These are phyloP conservation scores for Scolopax rusticola DNA, from an alignment of 2,797 vertebrate species.

Conservation along the genomic window DNA sequence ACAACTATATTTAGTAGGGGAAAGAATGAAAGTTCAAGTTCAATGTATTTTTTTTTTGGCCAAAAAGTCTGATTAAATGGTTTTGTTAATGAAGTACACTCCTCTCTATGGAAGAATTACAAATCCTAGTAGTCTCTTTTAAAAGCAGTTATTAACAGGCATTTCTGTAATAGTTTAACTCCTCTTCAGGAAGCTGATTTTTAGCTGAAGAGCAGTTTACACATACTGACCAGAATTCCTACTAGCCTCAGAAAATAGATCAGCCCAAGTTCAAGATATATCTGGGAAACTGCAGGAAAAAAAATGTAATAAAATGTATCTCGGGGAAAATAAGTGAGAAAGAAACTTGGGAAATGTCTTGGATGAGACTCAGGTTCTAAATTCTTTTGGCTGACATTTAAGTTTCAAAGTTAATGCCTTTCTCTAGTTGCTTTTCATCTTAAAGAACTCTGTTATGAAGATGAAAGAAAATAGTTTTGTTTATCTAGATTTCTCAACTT, in stretches of 20 bases:
- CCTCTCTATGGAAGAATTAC: conserved; percentile 29
- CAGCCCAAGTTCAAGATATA: not conserved
- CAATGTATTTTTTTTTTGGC: not conserved
- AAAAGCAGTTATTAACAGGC: not conserved
- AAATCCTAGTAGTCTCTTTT: conserved; percentile 27
- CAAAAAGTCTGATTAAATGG: conserved; percentile 19
- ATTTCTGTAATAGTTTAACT: not conserved
- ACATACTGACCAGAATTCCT: not conserved
- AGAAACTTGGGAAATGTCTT: conserved; percentile 35
- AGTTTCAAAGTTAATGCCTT: conserved; percentile 56
- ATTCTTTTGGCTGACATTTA: conserved; percentile 60
- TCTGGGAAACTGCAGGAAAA: not conserved
- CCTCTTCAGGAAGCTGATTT: not conserved
- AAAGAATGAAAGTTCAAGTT: conserved; percentile 5
- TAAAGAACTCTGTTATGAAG: conserved; percentile 30
- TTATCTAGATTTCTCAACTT: conserved; percentile 47
- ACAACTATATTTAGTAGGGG: not conserved
- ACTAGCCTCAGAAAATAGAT: conserved; percentile 16
- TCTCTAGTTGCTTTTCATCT: conserved; percentile 59
- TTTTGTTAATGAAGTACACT: conserved; percentile 12
- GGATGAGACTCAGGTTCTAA: conserved; percentile 33
- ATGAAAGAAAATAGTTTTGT: conserved; percentile 60
- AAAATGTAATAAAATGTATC: conserved; percentile 24
- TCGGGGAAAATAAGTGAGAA: conserved; percentile 33
- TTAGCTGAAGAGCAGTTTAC: not conserved